Evolutionary conservation across 2,888 invertebrate genomes (phyloP).

Genomic region (Xestia sexstrigata): DNA sequence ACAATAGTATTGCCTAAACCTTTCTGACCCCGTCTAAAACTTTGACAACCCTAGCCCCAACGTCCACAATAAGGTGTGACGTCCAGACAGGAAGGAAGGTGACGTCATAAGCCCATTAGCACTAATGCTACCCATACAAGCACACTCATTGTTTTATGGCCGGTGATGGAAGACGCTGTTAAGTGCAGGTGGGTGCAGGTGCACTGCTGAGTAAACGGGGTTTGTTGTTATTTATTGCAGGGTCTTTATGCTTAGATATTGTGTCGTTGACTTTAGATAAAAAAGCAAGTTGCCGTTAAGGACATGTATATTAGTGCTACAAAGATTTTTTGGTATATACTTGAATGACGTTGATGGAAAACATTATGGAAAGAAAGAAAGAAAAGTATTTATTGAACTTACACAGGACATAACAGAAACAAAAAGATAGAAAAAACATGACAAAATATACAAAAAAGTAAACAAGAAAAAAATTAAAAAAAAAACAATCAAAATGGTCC

Average conservation of each 20-base stretch:
- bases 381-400: too few relatives aligned
- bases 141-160: conserved; percentile 72
- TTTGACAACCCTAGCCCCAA: conserved; percentile 46
- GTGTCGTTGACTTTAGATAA: background rate
- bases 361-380: too few relatives aligned
- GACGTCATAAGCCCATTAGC: conserved; percentile 85
- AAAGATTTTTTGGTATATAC: background rate
- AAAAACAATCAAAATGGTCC: too few relatives aligned
- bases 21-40: conserved; percentile 3
- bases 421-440: too few relatives aligned
- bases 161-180: conserved; percentile 56
- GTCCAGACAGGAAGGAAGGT: conserved; percentile 75
- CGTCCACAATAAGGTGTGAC: conserved; percentile 68
- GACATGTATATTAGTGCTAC: background rate
- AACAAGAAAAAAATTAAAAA: too few relatives aligned
- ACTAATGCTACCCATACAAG: conserved; percentile 75
- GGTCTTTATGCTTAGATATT: background rate
- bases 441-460: too few relatives aligned
- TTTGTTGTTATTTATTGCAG: conserved; percentile 30
- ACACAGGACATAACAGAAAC: too few relatives aligned
- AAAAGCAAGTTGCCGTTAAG: background rate
- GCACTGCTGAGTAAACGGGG: conserved; percentile 42
- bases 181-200: conserved; percentile 49
- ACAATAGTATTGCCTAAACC: too few relatives aligned
- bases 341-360: background rate